phyloP scores from a whole-genome alignment of 2,888 invertebrate species.

The Labia minor region DNA sequence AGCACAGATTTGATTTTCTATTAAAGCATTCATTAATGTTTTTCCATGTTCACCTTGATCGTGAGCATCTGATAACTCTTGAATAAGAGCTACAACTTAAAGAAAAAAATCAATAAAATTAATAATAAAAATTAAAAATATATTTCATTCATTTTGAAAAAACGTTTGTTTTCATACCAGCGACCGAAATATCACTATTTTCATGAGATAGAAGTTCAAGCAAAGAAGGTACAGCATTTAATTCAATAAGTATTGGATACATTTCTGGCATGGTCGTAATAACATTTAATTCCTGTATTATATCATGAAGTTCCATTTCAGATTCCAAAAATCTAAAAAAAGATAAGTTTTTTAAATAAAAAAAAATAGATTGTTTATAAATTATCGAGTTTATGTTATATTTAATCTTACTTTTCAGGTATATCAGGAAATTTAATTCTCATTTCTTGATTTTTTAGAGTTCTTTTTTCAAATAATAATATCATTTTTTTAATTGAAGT shows the following conservation, averaged over 20 bases:
- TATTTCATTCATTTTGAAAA: neutral
- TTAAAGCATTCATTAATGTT: conserved; percentile 72
- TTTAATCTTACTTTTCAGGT: conserved; percentile 65
- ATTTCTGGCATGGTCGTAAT: conserved; percentile 92
- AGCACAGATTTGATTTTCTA: conserved; percentile 83
- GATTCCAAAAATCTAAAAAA: conserved; percentile 77
- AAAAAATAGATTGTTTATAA: conserved; percentile 5
- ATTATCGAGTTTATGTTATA: conserved; percentile 3
- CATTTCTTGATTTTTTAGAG: conserved; percentile 91
- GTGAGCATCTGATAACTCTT: conserved; percentile 80
- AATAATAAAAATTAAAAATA: neutral
- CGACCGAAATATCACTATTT: conserved; percentile 85
- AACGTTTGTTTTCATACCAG: conserved; percentile 50
- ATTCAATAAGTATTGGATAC: conserved; percentile 80
- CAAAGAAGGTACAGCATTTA: conserved; percentile 81
- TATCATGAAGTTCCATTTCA: conserved; percentile 84
- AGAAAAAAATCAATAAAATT: neutral
- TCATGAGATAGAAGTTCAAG: conserved; percentile 89
- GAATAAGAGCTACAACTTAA: conserved; percentile 42
- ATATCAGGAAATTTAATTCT: conserved; percentile 95
- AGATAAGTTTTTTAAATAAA: too few relatives aligned
- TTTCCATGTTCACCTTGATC: conserved; percentile 37
- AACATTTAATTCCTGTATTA: conserved; percentile 80
- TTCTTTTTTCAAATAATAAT: conserved; percentile 86
- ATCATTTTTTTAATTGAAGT: conserved; percentile 76